Evolutionary conservation across 2,113 vertebrate genomes (phyloP).

Genomic region (Sarotherodon lohbergeri): DNA sequence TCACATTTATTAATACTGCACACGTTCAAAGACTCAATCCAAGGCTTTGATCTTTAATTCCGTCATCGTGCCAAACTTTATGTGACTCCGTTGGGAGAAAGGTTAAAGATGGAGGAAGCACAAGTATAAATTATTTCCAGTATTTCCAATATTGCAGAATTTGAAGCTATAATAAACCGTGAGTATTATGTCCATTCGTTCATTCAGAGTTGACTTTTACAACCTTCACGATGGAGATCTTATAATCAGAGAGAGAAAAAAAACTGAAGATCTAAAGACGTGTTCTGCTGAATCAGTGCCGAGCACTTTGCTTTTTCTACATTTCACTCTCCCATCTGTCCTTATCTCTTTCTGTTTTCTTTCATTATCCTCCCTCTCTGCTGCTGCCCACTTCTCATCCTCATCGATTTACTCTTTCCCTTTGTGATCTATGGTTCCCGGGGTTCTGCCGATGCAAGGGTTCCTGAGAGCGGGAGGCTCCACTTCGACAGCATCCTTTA

Average conservation of each 20-base stretch:
- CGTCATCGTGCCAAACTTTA: neutral
- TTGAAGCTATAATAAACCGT: neutral
- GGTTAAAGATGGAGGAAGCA: neutral
- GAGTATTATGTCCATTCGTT: neutral
- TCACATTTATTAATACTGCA: neutral
- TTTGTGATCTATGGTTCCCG: conserved; percentile 29
- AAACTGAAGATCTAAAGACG: neutral
- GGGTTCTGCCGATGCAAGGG: conserved; percentile 44
- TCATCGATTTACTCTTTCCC: conserved; percentile 32
- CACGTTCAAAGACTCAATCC: neutral
- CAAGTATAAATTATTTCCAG: neutral
- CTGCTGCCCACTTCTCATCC: neutral
- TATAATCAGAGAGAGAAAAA: neutral
- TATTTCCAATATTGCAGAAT: neutral
- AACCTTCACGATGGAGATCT: neutral
- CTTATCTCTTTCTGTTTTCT: neutral
- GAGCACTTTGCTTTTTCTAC: neutral
- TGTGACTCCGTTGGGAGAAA: neutral
- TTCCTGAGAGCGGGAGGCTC: conserved; percentile 25
- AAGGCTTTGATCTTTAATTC: conserved; percentile 1
- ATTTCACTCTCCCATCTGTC: neutral
- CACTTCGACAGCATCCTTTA: conserved; percentile 17
- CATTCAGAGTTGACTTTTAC: neutral
- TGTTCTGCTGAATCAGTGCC: neutral
- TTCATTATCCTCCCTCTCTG: neutral